A percentile compares a stretch with the other conserved stretches of the same genome.
Evolutionary conservation across 2,797 vertebrate species (phyloP).

Genomic region (Dermochelys coriacea): DNA sequence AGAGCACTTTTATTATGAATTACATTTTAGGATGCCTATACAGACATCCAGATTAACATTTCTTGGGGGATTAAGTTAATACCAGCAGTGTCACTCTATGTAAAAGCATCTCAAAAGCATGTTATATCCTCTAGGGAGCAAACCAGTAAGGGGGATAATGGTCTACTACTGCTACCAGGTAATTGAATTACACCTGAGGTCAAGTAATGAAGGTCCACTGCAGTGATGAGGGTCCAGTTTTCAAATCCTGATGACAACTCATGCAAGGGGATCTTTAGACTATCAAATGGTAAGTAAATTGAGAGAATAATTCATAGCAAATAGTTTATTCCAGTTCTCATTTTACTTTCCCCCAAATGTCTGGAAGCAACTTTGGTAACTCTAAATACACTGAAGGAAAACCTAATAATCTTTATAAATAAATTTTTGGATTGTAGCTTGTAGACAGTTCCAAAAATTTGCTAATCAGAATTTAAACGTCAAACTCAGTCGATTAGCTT

Average conservation of each 20-base stretch:
- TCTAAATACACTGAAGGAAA: background rate
- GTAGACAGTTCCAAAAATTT: background rate
- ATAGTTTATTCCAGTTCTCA: background rate
- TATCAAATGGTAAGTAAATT: background rate
- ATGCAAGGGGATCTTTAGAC: background rate
- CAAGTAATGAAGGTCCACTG: background rate
- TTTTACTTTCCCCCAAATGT: background rate
- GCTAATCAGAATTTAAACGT: background rate
- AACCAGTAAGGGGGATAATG: background rate
- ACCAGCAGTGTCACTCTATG: background rate
- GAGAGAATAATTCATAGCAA: conserved; percentile 9
- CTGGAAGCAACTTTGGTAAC: background rate
- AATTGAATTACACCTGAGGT: background rate
- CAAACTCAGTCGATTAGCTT: background rate
- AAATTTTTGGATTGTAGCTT: background rate
- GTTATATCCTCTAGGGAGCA: background rate
- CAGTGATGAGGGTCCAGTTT: background rate
- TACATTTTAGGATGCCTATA: background rate
- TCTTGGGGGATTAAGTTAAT: background rate
- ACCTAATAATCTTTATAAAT: background rate
- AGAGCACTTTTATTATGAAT: background rate
- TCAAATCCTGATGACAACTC: background rate
- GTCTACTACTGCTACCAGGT: background rate
- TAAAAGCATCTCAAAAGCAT: background rate
- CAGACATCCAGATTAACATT: background rate